Evolutionary conservation across 2,888 invertebrate genomes (phyloP).

Genomic region (Scrobipalpa costella): DNA sequence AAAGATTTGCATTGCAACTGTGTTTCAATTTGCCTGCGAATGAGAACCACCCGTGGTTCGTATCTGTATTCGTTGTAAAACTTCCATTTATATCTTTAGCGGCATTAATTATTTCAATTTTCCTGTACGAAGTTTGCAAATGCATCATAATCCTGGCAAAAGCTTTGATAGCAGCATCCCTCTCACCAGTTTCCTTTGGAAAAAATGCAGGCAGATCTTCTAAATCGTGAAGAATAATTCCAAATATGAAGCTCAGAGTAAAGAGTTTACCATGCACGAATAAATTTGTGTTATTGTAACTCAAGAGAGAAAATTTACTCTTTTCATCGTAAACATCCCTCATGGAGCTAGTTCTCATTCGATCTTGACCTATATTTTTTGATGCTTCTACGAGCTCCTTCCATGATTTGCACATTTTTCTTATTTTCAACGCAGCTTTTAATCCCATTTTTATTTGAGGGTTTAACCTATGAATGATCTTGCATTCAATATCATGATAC

Average conservation of each 20-base stretch:
- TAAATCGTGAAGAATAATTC: conserved; percentile 35
- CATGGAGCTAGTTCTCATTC: conserved; percentile 32
- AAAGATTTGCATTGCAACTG: conserved; percentile 24
- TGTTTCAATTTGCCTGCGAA: conserved; percentile 29
- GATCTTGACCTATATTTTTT: conserved; percentile 30
- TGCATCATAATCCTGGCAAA: conserved; percentile 39
- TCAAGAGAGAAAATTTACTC: conserved; percentile 35
- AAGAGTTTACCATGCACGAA: conserved; percentile 37
- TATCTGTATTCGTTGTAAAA: neutral
- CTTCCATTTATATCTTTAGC: neutral
- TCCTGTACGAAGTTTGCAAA: conserved; percentile 28
- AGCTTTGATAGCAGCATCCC: conserved; percentile 34
- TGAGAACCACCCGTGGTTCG: conserved; percentile 23
- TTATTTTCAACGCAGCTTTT: conserved; percentile 39
- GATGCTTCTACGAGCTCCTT: conserved; percentile 36
- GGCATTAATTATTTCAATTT: conserved; percentile 8
- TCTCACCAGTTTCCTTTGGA: conserved; percentile 31
- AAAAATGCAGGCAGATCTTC: conserved; percentile 32
- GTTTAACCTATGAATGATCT: conserved; percentile 13
- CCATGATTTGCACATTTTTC: conserved; percentile 36
- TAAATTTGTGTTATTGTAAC: conserved; percentile 32
- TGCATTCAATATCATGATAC: conserved; percentile 40
- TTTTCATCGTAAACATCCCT: conserved; percentile 35
- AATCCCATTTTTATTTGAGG: conserved; percentile 28
- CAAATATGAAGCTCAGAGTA: conserved; percentile 35